Conservation (phyloP, 2,797 vertebrate species). For the Syngnathus acus region DNA sequence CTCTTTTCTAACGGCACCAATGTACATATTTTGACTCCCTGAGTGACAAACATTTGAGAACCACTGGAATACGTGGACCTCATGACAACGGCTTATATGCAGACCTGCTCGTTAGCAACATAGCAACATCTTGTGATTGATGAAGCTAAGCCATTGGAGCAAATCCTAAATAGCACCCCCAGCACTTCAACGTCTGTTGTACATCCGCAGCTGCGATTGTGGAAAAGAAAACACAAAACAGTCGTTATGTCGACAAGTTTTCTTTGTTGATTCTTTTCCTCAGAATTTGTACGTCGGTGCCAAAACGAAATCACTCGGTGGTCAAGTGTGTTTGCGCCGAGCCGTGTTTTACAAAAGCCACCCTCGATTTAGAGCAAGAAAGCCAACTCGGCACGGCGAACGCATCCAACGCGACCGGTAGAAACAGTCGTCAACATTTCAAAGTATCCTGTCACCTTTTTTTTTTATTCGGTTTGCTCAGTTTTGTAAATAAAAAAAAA, state of each 20-base stretch:
- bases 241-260: slow-evolving; percentile 21
- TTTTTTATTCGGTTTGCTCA: not conserved
- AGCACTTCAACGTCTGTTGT: slow-evolving; percentile 18
- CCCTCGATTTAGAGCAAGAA: slow-evolving; percentile 24
- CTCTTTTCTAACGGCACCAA: too few relatives aligned
- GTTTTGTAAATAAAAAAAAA: not conserved
- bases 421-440: not conserved
- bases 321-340: slow-evolving; percentile 34
- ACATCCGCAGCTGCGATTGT: slow-evolving; percentile 22
- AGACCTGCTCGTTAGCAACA: slow-evolving; percentile 14
- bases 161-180: not conserved
- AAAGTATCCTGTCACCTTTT: slow-evolving; percentile 1
- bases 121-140: slow-evolving; percentile 11
- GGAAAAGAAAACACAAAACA: slow-evolving; percentile 4
- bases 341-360: slow-evolving; percentile 45
- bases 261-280: slow-evolving; percentile 19
- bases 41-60: too few relatives aligned
- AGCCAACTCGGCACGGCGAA: slow-evolving; percentile 26
- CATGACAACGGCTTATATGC: too few relatives aligned
- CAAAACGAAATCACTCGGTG: slow-evolving; percentile 29
- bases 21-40: too few relatives aligned
- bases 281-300: slow-evolving; percentile 8
- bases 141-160: not conserved
- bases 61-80: too few relatives aligned
- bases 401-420: slow-evolving; percentile 28